These are phyloP conservation scores for Ametastegia equiseti DNA, from an alignment of 2,888 invertebrate species.

Conservation along the genomic window DNA sequence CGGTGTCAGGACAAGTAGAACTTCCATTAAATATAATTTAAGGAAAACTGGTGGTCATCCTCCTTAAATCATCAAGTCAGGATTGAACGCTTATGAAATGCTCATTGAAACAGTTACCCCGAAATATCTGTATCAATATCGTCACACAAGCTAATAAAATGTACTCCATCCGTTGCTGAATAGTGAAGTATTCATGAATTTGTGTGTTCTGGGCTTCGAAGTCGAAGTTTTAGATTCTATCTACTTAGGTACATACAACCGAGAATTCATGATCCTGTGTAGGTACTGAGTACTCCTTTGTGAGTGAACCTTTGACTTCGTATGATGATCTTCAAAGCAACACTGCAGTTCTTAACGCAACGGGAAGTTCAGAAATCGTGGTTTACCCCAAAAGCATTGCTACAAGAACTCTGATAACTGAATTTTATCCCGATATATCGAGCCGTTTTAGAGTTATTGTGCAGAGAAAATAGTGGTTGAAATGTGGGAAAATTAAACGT, in stretches of 20 bases:
- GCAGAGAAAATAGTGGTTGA: neutral
- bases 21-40: slow-evolving; percentile 3
- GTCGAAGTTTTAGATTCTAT: too few relatives aligned
- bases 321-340: too few relatives aligned
- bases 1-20: neutral
- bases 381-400: too few relatives aligned
- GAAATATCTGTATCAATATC: neutral
- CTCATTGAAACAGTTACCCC: neutral
- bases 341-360: too few relatives aligned
- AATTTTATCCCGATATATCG: too few relatives aligned
- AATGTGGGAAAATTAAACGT: neutral
- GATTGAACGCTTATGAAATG: neutral
- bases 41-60: neutral
- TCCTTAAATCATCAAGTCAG: neutral
- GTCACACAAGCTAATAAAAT: neutral
- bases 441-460: neutral
- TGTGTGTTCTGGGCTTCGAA: too few relatives aligned
- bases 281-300: too few relatives aligned
- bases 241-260: too few relatives aligned
- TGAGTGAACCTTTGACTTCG: too few relatives aligned
- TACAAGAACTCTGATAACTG: too few relatives aligned
- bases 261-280: too few relatives aligned
- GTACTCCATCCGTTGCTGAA: neutral
- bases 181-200: neutral
- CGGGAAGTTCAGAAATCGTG: too few relatives aligned